These are phyloP conservation scores for Lutjanus argentimaculatus DNA, from an alignment of 2,797 vertebrate genomes.

Conservation along the genomic window DNA sequence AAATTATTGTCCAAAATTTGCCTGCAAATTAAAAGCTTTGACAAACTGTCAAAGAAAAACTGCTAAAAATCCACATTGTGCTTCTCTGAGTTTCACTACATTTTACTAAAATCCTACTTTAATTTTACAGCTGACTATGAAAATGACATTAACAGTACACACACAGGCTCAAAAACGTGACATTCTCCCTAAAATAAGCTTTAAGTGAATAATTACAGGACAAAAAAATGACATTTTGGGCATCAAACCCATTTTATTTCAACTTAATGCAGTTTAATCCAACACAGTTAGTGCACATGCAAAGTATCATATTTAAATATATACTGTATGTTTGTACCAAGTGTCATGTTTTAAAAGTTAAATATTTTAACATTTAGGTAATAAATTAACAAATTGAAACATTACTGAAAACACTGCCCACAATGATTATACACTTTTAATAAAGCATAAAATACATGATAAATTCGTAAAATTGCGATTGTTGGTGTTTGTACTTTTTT, in stretches of 20 bases:
- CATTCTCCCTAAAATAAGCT: not conserved
- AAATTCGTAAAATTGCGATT: slow-evolving; percentile 64
- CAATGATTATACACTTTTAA: slow-evolving; percentile 78
- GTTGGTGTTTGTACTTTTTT: slow-evolving; percentile 57
- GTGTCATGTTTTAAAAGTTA: slow-evolving; percentile 82
- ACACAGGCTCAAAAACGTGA: not conserved
- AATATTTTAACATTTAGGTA: slow-evolving; percentile 78
- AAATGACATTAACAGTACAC: too few relatives aligned
- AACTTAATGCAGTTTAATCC: slow-evolving; percentile 84
- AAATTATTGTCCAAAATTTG: too few relatives aligned
- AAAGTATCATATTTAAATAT: slow-evolving; percentile 85
- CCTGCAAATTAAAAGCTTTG: too few relatives aligned
- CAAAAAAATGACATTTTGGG: slow-evolving; percentile 59
- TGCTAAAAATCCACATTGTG: too few relatives aligned
- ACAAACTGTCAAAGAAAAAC: too few relatives aligned
- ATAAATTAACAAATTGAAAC: slow-evolving; percentile 79
- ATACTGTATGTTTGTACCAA: slow-evolving; percentile 80
- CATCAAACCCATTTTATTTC: slow-evolving; percentile 85
- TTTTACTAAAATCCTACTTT: too few relatives aligned
- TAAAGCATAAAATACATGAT: slow-evolving; percentile 76
- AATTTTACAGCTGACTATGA: too few relatives aligned
- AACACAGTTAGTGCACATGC: slow-evolving; percentile 87
- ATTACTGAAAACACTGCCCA: slow-evolving; percentile 79
- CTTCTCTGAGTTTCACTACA: too few relatives aligned
- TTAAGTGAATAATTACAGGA: not conserved